Base-by-base conservation (phyloP, 2,113 vertebrate genomes). In the Lucifuga dentata region DNA sequence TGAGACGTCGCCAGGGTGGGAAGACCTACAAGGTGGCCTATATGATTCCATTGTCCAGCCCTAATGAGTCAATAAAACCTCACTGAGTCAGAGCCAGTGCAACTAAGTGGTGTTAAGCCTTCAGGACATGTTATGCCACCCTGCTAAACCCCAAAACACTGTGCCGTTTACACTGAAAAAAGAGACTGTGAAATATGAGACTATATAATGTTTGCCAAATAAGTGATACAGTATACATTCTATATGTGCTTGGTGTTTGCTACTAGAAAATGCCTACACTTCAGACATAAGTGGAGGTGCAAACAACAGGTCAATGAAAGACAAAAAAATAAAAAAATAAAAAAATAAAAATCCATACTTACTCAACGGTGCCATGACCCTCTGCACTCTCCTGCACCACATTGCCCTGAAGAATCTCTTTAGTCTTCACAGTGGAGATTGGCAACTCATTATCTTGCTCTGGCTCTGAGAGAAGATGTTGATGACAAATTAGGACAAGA, bases 311-410 rank as follows among this genome's bases (percentile, higher is more conserved):
- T 66, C 71, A 59, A 9, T 15, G 9, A 45, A 23, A 38, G 62
- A 11, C 17, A 5, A 32, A 8, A 1, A n/a, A n/a, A n/a, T n/a
- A n/a, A n/a, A n/a, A n/a, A n/a, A n/a, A n/a, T n/a, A n/a, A n/a
- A n/a, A n/a, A n/a, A n/a, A n/a, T n/a, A n/a, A n/a, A 12, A 11
- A 62, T 82, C 64, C 1, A 68, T 81, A 88, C 97, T 96, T 87
- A 99, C 98, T 97, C 95, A 32, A 98, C 91, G 43, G 94, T 97
- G 83, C 95, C 95, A 1, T 87, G 94, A 81, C 95, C 95, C 81
- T 97, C 95, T 0, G 95, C 90, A 2, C 95, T 96, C 80, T 95
- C 95, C 52, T 90, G 94, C 80, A 92, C 89, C 29, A 94, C 58
- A 2, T 92, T 94, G 51, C 95, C 95, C 52, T 95, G 94, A 62